phyloP scores from a whole-genome alignment of 2,888 invertebrate genomes.

The Tethea ocularis region DNA sequence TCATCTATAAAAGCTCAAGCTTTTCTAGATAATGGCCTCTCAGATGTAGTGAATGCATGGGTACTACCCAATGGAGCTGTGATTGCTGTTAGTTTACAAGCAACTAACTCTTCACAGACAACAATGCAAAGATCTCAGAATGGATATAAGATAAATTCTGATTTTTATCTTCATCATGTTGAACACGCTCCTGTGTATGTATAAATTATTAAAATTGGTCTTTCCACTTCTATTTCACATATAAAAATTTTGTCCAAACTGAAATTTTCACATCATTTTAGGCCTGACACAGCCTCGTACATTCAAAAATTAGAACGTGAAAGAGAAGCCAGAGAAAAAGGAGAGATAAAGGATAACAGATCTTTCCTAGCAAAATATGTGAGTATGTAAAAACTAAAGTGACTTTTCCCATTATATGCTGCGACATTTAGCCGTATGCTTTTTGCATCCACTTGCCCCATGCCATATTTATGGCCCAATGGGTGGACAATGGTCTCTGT shows the following conservation, averaged over 20 bases:
- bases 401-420: too few species aligned
- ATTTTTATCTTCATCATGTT: conserved; percentile 90
- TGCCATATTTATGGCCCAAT: too few species aligned
- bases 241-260: neutral
- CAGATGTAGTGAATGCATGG: conserved; percentile 91
- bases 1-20: conserved; percentile 92
- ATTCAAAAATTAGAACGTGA: conserved; percentile 97
- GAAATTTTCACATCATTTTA: conserved; percentile 45
- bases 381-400: conserved; percentile 84
- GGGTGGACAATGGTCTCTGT: too few species aligned
- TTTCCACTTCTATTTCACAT: too few species aligned
- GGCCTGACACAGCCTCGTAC: conserved; percentile 97
- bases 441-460: too few species aligned
- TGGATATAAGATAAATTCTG: conserved; percentile 86
- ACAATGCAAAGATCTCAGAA: conserved; percentile 26
- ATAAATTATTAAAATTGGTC: conserved; percentile 7
- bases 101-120: conserved; percentile 57
- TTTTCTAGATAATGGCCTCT: conserved; percentile 89
- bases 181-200: conserved; percentile 90
- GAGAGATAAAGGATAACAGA: conserved; percentile 96
- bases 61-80: conserved; percentile 91
- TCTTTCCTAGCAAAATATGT: conserved; percentile 99
- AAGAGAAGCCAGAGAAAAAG: conserved; percentile 93
- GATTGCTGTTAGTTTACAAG: conserved; percentile 86
- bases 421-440: too few species aligned